phyloP scores from a whole-genome alignment of 2,797 vertebrate species.

The Sternarchorhynchus goeldii region DNA sequence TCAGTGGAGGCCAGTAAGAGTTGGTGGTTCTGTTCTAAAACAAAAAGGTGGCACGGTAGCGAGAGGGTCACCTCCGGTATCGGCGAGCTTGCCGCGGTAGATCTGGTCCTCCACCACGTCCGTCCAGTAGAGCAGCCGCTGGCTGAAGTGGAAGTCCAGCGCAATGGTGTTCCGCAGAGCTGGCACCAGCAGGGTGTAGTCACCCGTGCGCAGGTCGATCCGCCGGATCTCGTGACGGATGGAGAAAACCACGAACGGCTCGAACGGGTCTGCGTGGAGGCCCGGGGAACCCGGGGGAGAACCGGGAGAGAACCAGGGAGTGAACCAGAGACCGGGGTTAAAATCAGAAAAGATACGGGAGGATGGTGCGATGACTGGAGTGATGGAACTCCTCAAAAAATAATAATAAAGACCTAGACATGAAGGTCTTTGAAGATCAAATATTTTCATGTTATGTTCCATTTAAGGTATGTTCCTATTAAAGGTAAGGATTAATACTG shows the following conservation, averaged over 20 bases:
- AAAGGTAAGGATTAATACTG: no score
- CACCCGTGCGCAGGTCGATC: constrained; percentile 83
- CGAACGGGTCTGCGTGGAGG: constrained; percentile 78
- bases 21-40: neutral
- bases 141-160: constrained; percentile 86
- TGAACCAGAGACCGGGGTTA: no score
- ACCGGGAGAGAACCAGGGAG: no score
- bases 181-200: constrained; percentile 84
- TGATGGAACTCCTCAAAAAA: no score
- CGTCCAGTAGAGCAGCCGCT: constrained; percentile 86
- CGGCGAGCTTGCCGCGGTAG: constrained; percentile 83
- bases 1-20: neutral
- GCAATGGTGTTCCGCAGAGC: constrained; percentile 86
- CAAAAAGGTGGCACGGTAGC: no score
- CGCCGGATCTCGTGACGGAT: constrained; percentile 87
- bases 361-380: no score
- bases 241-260: constrained; percentile 87
- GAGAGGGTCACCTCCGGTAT: constrained; percentile 75
- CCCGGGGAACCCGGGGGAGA: no score
- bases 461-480: no score
- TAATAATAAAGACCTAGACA: no score
- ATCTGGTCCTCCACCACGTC: constrained; percentile 90
- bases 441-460: no score
- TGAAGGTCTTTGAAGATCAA: no score
- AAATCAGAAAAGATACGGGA: no score